Evolutionary conservation across 2,888 invertebrate species (phyloP).

Genomic region (Scaptomyza reducta): DNA sequence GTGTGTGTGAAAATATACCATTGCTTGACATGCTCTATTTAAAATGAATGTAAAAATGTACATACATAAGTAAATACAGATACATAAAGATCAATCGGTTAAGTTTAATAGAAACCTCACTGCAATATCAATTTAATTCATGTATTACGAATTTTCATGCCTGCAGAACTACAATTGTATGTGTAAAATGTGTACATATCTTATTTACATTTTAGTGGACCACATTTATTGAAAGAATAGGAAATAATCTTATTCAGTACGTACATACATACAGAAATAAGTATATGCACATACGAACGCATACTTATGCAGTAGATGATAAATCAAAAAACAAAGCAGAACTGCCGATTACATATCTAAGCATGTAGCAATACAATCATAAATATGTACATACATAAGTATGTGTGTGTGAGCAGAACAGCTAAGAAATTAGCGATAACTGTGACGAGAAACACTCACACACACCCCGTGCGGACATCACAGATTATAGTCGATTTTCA

Average conservation of each 20-base stretch:
- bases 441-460: constrained; percentile 13
- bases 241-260: constrained; percentile 3
- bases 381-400: constrained; percentile 15
- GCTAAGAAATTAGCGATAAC: constrained; percentile 40
- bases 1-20: constrained; percentile 33
- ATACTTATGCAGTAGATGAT: constrained; percentile 11
- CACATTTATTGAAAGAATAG: constrained; percentile 46
- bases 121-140: not conserved
- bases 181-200: not conserved
- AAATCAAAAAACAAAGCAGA: constrained; percentile 33
- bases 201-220: constrained; percentile 39
- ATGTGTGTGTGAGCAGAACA: constrained; percentile 6
- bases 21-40: constrained; percentile 10
- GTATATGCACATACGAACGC: not conserved
- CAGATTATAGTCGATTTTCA: constrained; percentile 14
- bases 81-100: not conserved
- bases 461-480: constrained; percentile 27
- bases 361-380: constrained; percentile 9
- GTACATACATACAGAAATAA: not conserved
- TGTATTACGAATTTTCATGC: not conserved
- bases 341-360: constrained; percentile 33
- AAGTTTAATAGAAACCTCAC: not conserved
- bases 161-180: not conserved
- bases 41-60: not conserved
- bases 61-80: not conserved